A percentile compares a stretch with the other conserved stretches of the same genome.
Evolutionary conservation across 2,113 vertebrate genomes (phyloP).

Genomic region (Chamaea fasciata): DNA sequence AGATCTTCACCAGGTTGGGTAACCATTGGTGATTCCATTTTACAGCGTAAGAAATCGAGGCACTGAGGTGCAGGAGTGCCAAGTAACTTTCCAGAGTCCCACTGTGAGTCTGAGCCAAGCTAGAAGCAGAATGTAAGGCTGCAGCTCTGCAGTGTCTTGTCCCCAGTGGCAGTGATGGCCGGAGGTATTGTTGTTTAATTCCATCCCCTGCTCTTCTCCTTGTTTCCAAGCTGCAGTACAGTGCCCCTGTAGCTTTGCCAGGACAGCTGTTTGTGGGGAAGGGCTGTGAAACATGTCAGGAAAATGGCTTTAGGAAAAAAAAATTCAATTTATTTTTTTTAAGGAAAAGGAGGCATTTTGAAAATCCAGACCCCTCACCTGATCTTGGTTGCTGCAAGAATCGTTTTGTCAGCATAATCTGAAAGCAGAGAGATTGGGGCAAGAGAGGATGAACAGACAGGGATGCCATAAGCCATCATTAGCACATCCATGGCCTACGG

Average conservation of each 20-base stretch:
- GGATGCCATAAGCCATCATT: neutral
- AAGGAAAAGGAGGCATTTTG: neutral
- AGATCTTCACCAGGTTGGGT: neutral
- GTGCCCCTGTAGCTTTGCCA: neutral
- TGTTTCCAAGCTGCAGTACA: neutral
- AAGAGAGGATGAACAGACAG: neutral
- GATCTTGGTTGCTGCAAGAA: neutral
- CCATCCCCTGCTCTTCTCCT: neutral
- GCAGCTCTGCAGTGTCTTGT: neutral
- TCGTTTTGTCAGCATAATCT: rapidly evolving
- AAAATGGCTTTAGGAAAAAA: neutral
- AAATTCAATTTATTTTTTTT: neutral
- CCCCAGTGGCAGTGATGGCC: neutral
- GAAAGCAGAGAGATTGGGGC: neutral
- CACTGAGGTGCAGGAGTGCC: neutral
- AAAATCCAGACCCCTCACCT: neutral
- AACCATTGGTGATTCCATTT: neutral
- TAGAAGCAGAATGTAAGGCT: neutral
- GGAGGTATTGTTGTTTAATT: neutral
- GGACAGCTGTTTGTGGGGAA: neutral
- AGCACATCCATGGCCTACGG: neutral
- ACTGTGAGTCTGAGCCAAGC: neutral
- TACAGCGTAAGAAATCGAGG: rapidly evolving
- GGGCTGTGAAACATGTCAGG: neutral
- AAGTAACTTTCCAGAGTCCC: neutral